These are phyloP conservation scores for Monarcha castaneiventris DNA, from an alignment of 2,113 vertebrate species.

Conservation along the genomic window DNA sequence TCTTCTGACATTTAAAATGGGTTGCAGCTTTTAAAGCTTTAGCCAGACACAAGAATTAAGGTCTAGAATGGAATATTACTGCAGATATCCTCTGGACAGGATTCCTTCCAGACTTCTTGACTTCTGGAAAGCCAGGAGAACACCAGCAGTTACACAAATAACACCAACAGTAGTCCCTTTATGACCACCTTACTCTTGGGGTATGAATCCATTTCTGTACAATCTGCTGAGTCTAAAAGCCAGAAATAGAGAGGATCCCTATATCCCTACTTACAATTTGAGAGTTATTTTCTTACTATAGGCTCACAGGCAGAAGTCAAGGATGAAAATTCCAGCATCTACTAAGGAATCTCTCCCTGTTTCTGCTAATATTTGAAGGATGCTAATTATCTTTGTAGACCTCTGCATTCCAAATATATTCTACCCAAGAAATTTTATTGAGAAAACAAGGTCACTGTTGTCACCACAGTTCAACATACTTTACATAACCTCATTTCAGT, in stretches of 20 bases:
- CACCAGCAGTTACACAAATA: neutral
- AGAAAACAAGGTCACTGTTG: neutral
- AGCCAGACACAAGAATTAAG: neutral
- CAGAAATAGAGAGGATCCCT: neutral
- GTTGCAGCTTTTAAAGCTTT: neutral
- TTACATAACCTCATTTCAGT: neutral
- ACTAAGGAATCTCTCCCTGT: neutral
- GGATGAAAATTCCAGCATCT: neutral
- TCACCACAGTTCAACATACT: neutral
- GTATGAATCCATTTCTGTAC: neutral
- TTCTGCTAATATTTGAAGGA: neutral
- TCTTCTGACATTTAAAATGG: neutral
- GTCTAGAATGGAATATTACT: neutral
- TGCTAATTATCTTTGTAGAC: neutral
- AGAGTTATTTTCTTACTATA: neutral
- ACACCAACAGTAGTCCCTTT: neutral
- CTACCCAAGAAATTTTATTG: neutral
- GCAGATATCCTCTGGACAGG: neutral
- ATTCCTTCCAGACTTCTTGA: neutral
- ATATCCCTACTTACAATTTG: neutral
- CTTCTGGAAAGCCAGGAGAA: neutral
- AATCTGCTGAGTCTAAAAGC: neutral
- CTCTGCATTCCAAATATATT: neutral
- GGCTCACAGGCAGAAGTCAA: neutral
- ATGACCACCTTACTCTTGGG: neutral